Evolutionary conservation across 2,797 vertebrate species (phyloP).

Genomic region (Schizopygopsis malacanthus): DNA sequence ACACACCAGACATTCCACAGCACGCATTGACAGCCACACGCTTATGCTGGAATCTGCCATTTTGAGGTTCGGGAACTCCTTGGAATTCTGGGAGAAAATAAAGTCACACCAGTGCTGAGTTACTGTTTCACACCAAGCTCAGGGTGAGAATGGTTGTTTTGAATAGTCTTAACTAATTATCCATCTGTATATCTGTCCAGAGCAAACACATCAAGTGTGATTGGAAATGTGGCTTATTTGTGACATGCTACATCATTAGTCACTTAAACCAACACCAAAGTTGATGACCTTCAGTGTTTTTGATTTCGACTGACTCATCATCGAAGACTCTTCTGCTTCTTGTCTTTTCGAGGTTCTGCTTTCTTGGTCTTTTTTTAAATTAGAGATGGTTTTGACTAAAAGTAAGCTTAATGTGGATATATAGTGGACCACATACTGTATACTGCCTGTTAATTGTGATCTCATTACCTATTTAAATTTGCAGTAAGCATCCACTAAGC

Average conservation of each 20-base stretch:
- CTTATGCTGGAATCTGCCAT: slow-evolving; percentile 5
- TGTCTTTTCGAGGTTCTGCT: not conserved
- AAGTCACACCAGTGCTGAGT: not conserved
- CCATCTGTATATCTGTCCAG: slow-evolving; percentile 10
- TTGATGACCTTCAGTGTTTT: not conserved
- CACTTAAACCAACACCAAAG: not conserved
- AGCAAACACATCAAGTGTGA: slow-evolving; percentile 24
- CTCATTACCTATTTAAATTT: not conserved
- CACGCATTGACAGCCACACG: not conserved
- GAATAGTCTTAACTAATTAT: slow-evolving; percentile 19
- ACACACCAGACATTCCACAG: slow-evolving; percentile 16
- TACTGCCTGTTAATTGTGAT: not conserved
- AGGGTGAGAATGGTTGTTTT: not conserved
- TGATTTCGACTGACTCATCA: not conserved
- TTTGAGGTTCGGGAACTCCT: slow-evolving; percentile 6
- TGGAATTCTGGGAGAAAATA: slow-evolving; percentile 7
- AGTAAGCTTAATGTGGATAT: not conserved
- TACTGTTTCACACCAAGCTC: not conserved
- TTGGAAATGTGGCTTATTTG: slow-evolving; percentile 14
- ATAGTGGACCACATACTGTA: not conserved
- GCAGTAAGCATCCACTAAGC: not conserved
- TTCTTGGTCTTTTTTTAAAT: not conserved
- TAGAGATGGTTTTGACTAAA: not conserved
- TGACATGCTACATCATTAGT: not conserved
- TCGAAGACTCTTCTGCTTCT: not conserved